phyloP scores from a whole-genome alignment of 2,113 vertebrate genomes.

The Leptocoma aspasia region DNA sequence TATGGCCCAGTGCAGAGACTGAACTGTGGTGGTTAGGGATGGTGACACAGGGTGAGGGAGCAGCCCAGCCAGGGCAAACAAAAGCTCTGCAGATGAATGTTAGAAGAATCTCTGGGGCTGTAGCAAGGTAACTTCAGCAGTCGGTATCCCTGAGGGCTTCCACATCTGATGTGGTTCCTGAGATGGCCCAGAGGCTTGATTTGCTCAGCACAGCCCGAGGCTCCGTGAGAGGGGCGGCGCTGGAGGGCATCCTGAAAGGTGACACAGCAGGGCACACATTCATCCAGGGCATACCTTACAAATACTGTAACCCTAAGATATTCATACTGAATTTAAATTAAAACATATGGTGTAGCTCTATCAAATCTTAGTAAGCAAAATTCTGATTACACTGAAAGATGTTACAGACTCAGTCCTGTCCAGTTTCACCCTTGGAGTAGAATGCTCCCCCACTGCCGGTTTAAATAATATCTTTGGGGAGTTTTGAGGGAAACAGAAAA shows the following conservation, averaged over 20 bases:
- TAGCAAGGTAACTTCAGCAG: not conserved
- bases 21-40: not conserved
- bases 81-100: not conserved
- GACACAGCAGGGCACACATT: not conserved
- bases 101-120: not conserved
- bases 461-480: not conserved
- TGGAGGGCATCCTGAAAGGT: not conserved
- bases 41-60: not conserved
- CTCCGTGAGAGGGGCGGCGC: accelerated
- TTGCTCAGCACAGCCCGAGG: not conserved
- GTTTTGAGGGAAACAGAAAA: not conserved
- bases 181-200: not conserved
- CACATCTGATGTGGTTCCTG: not conserved
- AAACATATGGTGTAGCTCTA: not conserved
- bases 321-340: not conserved
- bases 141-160: not conserved
- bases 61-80: not conserved
- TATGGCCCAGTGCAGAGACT: not conserved
- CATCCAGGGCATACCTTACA: not conserved
- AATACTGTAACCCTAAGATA: not conserved
- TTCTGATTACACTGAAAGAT: not conserved
- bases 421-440: not conserved
- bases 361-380: not conserved
- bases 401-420: not conserved
- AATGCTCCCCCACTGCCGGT: not conserved